These are phyloP conservation scores for Autographa pulchrina DNA, from an alignment of 2,888 invertebrate genomes.

Conservation along the genomic window DNA sequence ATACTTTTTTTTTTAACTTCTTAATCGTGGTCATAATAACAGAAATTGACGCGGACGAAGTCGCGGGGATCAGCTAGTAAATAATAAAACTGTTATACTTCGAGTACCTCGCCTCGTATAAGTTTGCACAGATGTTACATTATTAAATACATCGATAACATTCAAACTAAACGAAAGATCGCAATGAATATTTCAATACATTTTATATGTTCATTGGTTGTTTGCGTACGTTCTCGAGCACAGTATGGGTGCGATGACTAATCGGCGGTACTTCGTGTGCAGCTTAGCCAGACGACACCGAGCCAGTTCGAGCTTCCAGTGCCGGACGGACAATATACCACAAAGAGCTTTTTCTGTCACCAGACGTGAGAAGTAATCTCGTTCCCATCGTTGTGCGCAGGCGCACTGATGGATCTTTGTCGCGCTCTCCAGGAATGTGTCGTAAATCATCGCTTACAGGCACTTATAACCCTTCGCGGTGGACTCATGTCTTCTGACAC, in stretches of 20 bases:
- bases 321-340: slow-evolving; percentile 41
- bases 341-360: slow-evolving; percentile 78
- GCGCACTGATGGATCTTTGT: slow-evolving; percentile 68
- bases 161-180: slow-evolving; percentile 27
- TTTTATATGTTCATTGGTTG: slow-evolving; percentile 34
- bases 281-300: slow-evolving; percentile 46
- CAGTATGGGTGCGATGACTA: slow-evolving; percentile 57
- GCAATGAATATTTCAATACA: slow-evolving; percentile 34
- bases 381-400: slow-evolving; percentile 76
- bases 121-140: slow-evolving; percentile 57
- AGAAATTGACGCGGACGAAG: too few species aligned
- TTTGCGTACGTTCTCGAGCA: slow-evolving; percentile 22
- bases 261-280: slow-evolving; percentile 56
- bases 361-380: slow-evolving; percentile 78
- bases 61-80: too few species aligned
- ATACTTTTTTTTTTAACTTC: too few species aligned
- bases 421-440: slow-evolving; percentile 79
- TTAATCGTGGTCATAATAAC: too few species aligned
- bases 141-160: slow-evolving; percentile 24
- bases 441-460: slow-evolving; percentile 79
- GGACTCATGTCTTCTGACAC: slow-evolving; percentile 52
- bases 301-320: slow-evolving; percentile 68
- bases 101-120: slow-evolving; percentile 20
- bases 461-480: slow-evolving; percentile 53
- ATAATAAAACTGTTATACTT: slow-evolving; percentile 16